Base-by-base conservation (phyloP, 2,888 invertebrate species). In the Drosophila pullipes region DNA sequence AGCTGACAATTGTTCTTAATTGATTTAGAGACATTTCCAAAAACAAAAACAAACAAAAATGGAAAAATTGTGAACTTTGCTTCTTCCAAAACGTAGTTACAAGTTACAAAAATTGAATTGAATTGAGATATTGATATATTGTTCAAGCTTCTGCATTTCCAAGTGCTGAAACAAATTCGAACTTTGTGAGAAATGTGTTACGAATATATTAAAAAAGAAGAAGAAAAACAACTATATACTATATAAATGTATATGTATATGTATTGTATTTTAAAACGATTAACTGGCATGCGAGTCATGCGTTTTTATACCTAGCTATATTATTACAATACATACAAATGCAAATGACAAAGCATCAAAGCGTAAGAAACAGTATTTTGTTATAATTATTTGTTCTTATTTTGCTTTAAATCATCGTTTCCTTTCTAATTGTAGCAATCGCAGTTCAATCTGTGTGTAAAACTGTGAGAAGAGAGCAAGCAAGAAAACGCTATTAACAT, bases 351-450 rank as follows among this genome's bases (percentile, higher is more conserved):
- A 76, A 85, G 64, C 79, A 70, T 75, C 69, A 85, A 85, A 74
- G 74, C 73, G 74, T 78, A 84, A 89, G 75, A 89, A 47, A 84
- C 85, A 85, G 85, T 85, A 85, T 85, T 91, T 89, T 90, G 85
- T 85, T 85, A 83, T 74, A 83, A 67, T 70, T 75, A 78, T 82
- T 82, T 72, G 25, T 47, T 47, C 47, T 69, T 47, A 37, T 54
- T 69, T 81, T 78, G 87, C 91, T 90, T 87, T 76, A 76, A 81
- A 78, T 53, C 68, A 78, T 55, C 68, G 63, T 80, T 74, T 81
- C 69, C 69, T 75, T 85, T 85, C 71, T 81, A 73, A 65, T 69
- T 77, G 69, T 83, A 88, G 86, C 58, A 81, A 81, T 39, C 71
- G 60, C 59, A 74, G 60, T 65, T 50, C 47, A 77, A 47, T 25